phyloP scores from a whole-genome alignment of 2,113 vertebrate genomes.

The Notarius lentiginosus region DNA sequence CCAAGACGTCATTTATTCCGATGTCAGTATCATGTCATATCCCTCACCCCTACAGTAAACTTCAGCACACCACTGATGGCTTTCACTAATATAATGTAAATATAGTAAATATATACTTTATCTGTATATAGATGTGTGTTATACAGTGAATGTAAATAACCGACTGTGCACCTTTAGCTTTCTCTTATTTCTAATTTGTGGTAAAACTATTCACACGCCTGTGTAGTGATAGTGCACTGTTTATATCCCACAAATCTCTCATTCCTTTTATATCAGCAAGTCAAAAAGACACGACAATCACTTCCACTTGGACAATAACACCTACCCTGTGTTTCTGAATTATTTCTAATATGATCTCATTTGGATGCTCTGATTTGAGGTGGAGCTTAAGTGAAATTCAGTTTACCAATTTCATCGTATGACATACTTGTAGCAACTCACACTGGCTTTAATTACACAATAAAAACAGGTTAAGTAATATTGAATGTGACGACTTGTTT shows the following conservation, averaged over 20 bases:
- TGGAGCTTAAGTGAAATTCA: background rate
- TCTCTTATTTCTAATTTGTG: background rate
- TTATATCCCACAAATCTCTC: background rate
- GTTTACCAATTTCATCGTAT: background rate
- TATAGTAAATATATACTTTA: slow-evolving; percentile 8
- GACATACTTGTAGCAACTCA: background rate
- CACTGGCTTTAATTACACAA: background rate
- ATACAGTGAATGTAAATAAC: slow-evolving; percentile 14
- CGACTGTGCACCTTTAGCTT: background rate
- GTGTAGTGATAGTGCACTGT: background rate
- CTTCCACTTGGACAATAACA: background rate
- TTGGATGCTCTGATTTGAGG: background rate
- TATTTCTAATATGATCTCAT: background rate
- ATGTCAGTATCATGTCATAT: background rate
- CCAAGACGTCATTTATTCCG: background rate
- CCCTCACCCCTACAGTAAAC: background rate
- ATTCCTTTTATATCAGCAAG: background rate
- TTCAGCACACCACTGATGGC: background rate
- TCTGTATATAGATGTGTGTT: background rate
- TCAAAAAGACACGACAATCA: background rate
- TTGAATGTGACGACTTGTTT: background rate
- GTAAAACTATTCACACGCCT: background rate
- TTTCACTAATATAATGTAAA: background rate
- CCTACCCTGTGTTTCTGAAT: background rate
- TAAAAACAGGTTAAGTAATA: background rate